Evolutionary conservation across 2,113 vertebrate species (phyloP).

Genomic region (Haemorhous mexicanus): DNA sequence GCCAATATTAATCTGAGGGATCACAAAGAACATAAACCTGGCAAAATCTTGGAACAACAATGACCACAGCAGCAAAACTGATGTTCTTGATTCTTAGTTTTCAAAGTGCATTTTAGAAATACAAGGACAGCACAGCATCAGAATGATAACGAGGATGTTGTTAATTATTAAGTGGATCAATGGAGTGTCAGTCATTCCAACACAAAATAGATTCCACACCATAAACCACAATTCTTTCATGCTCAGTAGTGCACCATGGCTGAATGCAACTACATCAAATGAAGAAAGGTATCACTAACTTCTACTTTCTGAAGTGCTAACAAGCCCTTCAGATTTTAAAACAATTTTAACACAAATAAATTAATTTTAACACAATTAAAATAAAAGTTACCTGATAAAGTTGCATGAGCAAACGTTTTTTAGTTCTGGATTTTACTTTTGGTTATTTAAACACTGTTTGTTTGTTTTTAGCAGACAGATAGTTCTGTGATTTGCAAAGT

Average conservation of each 20-base stretch:
- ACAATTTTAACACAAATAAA: too few relatives aligned
- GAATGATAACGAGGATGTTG: neutral
- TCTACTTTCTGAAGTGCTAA: neutral
- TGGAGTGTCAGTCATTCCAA: conserved; percentile 19
- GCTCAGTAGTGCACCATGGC: neutral
- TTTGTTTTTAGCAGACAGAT: neutral
- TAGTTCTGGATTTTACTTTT: conserved; percentile 11
- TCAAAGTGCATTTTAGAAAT: neutral
- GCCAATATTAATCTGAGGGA: neutral
- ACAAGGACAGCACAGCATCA: neutral
- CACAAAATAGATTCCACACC: neutral
- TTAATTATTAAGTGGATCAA: conserved; percentile 47
- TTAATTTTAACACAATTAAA: neutral
- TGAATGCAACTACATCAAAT: conserved; percentile 10
- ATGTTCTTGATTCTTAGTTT: neutral
- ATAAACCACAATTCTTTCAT: conserved; percentile 39
- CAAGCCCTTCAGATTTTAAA: neutral
- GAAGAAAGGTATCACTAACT: neutral
- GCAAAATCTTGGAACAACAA: neutral
- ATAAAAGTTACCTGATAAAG: neutral
- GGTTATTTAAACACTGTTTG: neutral
- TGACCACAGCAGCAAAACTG: neutral
- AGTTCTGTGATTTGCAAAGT: neutral
- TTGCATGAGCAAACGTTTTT: neutral
- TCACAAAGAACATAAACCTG: neutral